phyloP scores from a whole-genome alignment of 2,888 invertebrate genomes.

The Pherbina coryleti region DNA sequence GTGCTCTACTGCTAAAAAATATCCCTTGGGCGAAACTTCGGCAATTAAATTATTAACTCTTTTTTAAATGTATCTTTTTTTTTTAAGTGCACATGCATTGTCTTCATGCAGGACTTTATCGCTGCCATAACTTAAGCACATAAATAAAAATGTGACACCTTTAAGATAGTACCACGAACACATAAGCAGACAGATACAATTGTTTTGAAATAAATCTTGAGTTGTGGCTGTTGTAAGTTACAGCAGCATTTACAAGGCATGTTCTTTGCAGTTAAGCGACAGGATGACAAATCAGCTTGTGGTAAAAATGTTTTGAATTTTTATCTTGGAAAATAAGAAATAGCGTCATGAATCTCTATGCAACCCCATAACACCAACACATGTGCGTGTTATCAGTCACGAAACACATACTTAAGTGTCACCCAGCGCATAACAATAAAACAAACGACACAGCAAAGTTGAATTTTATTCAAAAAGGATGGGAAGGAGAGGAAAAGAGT shows the following conservation, averaged over 20 bases:
- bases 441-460: neutral
- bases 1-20: too few relatives aligned
- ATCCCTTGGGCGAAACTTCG: too few relatives aligned
- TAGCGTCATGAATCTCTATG: neutral
- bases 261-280: constrained; percentile 4
- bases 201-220: constrained; percentile 38
- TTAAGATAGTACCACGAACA: neutral
- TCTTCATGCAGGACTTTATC: constrained; percentile 16
- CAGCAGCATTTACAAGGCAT: neutral
- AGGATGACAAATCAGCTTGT: neutral
- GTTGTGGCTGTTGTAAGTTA: neutral
- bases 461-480: neutral
- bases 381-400: neutral
- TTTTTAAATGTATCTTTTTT: neutral
- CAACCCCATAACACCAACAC: neutral
- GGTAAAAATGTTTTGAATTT: constrained; percentile 6
- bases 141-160: constrained; percentile 27
- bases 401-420: constrained; percentile 2
- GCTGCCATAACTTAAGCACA: constrained; percentile 29
- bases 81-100: too few relatives aligned
- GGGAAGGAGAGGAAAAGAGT: neutral
- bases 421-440: neutral
- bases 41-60: constrained; percentile 1
- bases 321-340: neutral
- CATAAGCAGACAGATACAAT: constrained; percentile 22